These are phyloP conservation scores for Accipiter virgatus DNA, from an alignment of 2,113 vertebrate species.

Conservation along the genomic window DNA sequence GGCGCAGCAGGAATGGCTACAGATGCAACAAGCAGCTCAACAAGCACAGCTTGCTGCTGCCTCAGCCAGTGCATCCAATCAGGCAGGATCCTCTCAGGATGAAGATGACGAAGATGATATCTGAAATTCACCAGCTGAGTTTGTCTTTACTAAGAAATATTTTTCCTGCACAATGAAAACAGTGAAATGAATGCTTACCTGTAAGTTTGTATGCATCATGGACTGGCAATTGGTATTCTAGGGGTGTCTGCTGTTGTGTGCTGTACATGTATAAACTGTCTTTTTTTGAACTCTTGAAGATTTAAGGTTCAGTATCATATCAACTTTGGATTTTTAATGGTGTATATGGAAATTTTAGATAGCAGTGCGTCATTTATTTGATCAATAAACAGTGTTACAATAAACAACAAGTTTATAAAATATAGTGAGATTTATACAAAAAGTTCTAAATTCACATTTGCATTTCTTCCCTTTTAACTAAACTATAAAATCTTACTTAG, in stretches of 20 bases:
- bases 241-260: slow-evolving; percentile 79
- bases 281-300: slow-evolving; percentile 79
- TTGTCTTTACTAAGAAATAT: slow-evolving; percentile 68
- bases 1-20: slow-evolving; percentile 97
- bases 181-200: slow-evolving; percentile 77
- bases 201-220: slow-evolving; percentile 76
- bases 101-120: slow-evolving; percentile 98
- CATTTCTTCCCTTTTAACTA: slow-evolving; percentile 81
- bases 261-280: slow-evolving; percentile 77
- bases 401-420: slow-evolving; percentile 78
- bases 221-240: slow-evolving; percentile 79
- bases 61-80: slow-evolving; percentile 90
- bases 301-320: slow-evolving; percentile 82
- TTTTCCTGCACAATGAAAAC: slow-evolving; percentile 76
- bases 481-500: slow-evolving; percentile 72
- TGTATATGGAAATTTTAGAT: slow-evolving; percentile 85
- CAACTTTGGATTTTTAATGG: slow-evolving; percentile 84
- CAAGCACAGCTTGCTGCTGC: slow-evolving; percentile 95
- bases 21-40: slow-evolving; percentile 98
- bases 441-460: slow-evolving; percentile 75
- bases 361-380: slow-evolving; percentile 78
- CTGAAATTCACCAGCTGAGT: slow-evolving; percentile 79
- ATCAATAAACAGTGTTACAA: slow-evolving; percentile 84
- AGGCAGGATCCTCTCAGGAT: slow-evolving; percentile 95
- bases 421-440: slow-evolving; percentile 78